Evolutionary conservation across 2,888 invertebrate genomes (phyloP), one percentile per base, ranked within the genome.

Genomic region (Pimpla rufipes): DNA sequence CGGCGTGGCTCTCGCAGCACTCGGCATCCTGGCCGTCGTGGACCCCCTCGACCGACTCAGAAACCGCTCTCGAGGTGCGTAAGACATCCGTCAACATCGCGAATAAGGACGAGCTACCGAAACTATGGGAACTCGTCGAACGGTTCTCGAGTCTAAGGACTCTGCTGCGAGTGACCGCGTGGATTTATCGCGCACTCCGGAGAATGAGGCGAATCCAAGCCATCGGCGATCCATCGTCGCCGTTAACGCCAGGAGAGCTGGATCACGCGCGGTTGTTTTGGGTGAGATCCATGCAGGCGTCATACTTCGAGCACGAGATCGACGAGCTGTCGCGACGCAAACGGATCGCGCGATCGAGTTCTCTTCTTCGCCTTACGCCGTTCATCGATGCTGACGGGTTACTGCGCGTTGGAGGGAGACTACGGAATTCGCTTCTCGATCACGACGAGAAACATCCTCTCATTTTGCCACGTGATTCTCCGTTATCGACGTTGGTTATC

Each of bases 271-370:
- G 40, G 13, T n/a, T 16, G 8, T 62, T 62, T 35, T 62, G 62
- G 62, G 18, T 62, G 5, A 40, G 16, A 40, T 0, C 4, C 0
- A 62, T 40, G n/a, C 62, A 62, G 18, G 1, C 4, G 1, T 16
- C 62, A 13, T 16, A 40, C 6, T 62, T 62, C 37, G 11, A 11
- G 0, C 8, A 5, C 2, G 40, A 37, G 16, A n/a, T 62, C 2
- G 2, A 6, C 6, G 16, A 18, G 3, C 18, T 62, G 1, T 16
- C 16, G 7, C 37, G 40, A 16, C 13, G 18, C 5, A 18, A 40
- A 35, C 29, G 21, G 47, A 57, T 81, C 13, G 40, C 71, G 6
- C 16, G 8, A n/a, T 55, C 75, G 16, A 45, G 55, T 23, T 23
- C 82, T 3, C 42, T 82, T 4, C 35, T 40, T 29, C 29, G 29